Evolutionary conservation across 2,113 vertebrate genomes (phyloP).

Genomic region (Solea solea): DNA sequence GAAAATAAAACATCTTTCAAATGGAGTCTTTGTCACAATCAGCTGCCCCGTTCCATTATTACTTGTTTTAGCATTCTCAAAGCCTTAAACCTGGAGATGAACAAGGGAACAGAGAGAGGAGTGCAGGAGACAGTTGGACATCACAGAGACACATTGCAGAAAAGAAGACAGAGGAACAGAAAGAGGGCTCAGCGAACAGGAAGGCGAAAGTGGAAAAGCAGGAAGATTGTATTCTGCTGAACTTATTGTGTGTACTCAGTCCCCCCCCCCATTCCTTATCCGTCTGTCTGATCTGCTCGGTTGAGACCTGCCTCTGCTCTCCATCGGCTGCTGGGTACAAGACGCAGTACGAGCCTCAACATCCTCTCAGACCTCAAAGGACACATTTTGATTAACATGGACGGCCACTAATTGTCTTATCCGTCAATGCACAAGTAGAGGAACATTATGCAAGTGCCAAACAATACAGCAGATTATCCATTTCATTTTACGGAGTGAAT

Average conservation of each 20-base stretch:
- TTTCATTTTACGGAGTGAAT: too few species aligned
- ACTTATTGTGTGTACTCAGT: slow-evolving; percentile 16
- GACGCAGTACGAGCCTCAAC: neutral
- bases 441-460: neutral
- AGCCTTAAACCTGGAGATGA: slow-evolving; percentile 28
- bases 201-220: slow-evolving; percentile 28
- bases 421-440: neutral
- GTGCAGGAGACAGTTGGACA: neutral
- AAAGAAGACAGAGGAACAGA: slow-evolving; percentile 7
- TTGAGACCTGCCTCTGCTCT: slow-evolving; percentile 3
- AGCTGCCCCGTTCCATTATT: slow-evolving; percentile 50
- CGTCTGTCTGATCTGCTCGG: slow-evolving; percentile 26
- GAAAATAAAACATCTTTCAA: slow-evolving; percentile 31
- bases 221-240: slow-evolving; percentile 25
- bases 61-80: slow-evolving; percentile 31
- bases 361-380: slow-evolving; percentile 19
- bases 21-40: slow-evolving; percentile 43
- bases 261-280: slow-evolving; percentile 26
- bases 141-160: slow-evolving; percentile 1
- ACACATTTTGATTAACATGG: slow-evolving; percentile 30
- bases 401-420: neutral
- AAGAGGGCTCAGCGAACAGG: slow-evolving; percentile 33
- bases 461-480: neutral
- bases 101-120: neutral
- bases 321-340: slow-evolving; percentile 4